phyloP scores from a whole-genome alignment of 2,888 invertebrate genomes.

The Trilocha varians region DNA sequence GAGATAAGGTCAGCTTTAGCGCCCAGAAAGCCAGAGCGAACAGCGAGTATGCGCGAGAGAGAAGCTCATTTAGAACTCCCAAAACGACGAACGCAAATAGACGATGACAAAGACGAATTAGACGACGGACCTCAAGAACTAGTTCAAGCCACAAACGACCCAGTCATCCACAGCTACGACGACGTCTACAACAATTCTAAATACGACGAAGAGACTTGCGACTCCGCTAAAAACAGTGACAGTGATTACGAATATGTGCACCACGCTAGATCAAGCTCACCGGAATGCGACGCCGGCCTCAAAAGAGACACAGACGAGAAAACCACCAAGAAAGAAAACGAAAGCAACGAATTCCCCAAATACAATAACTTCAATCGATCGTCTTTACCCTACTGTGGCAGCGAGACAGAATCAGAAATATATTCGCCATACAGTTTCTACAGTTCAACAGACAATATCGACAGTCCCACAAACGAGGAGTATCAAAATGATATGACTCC shows the following conservation, averaged over 20 bases:
- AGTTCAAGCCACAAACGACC: constrained; percentile 61
- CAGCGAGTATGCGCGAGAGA: constrained; percentile 88
- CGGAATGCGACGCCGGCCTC: constrained; percentile 77
- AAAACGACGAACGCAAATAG: constrained; percentile 60
- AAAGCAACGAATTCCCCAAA: constrained; percentile 71
- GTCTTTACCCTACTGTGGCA: constrained; percentile 86
- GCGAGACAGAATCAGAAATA: constrained; percentile 88
- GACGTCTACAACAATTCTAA: constrained; percentile 63
- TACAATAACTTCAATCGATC: constrained; percentile 75
- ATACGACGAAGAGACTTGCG: constrained; percentile 59
- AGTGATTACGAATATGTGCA: constrained; percentile 78
- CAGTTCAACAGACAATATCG: constrained; percentile 74
- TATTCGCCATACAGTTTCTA: constrained; percentile 88
- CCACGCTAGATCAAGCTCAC: constrained; percentile 77
- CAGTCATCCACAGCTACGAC: constrained; percentile 63
- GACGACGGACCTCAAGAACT: constrained; percentile 57
- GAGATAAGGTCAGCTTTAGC: constrained; percentile 87
- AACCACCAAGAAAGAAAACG: constrained; percentile 38
- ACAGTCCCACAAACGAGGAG: constrained; percentile 53
- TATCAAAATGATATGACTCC: constrained; percentile 58
- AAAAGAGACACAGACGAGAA: constrained; percentile 46
- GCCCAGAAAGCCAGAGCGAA: constrained; percentile 88
- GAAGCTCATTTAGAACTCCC: constrained; percentile 78
- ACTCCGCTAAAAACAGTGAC: constrained; percentile 69
- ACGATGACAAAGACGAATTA: constrained; percentile 69